Conservation (phyloP, 2,797 vertebrate genomes). For the Siniperca undulata region DNA sequence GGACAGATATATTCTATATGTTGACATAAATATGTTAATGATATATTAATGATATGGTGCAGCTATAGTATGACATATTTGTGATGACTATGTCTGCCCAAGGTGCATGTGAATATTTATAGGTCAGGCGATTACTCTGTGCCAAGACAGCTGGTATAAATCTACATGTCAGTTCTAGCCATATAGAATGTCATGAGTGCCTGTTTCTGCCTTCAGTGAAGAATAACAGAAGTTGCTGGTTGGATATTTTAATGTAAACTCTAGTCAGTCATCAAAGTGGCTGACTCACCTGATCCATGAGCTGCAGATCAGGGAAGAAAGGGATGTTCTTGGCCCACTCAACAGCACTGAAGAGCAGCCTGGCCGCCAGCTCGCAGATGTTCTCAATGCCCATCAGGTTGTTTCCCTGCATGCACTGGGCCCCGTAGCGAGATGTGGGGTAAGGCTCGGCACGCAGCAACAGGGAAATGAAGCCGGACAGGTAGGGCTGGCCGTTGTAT, state of each 20-base stretch:
- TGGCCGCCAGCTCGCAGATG: slow-evolving; percentile 91
- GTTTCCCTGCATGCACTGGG: slow-evolving; percentile 92
- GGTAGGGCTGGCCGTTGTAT: slow-evolving; percentile 89
- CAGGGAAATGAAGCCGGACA: slow-evolving; percentile 90
- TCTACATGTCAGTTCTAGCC: slow-evolving; percentile 31
- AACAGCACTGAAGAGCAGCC: slow-evolving; percentile 91
- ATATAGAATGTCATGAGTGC: slow-evolving; percentile 5
- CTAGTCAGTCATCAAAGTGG: not conserved
- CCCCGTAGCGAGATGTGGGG: slow-evolving; percentile 89
- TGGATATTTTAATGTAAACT: not conserved
- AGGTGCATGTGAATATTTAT: slow-evolving; percentile 67
- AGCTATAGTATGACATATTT: slow-evolving; percentile 42
- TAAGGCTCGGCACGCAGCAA: slow-evolving; percentile 91
- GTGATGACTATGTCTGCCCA: slow-evolving; percentile 37
- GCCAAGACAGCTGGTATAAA: slow-evolving; percentile 58
- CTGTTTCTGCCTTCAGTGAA: slow-evolving; percentile 7
- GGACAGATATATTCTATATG: not conserved
- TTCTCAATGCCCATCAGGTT: slow-evolving; percentile 93
- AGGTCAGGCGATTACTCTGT: slow-evolving; percentile 38
- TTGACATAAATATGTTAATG: slow-evolving; percentile 37
- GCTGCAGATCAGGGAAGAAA: slow-evolving; percentile 92
- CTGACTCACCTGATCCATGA: slow-evolving; percentile 88
- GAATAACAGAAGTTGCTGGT: not conserved
- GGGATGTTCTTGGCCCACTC: slow-evolving; percentile 94
- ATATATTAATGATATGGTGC: slow-evolving; percentile 49